Percentiles rank a stretch among this genome's conserved stretches.
Conservation (phyloP, 2,113 vertebrate genomes). For the Burhinus oedicnemus region DNA sequence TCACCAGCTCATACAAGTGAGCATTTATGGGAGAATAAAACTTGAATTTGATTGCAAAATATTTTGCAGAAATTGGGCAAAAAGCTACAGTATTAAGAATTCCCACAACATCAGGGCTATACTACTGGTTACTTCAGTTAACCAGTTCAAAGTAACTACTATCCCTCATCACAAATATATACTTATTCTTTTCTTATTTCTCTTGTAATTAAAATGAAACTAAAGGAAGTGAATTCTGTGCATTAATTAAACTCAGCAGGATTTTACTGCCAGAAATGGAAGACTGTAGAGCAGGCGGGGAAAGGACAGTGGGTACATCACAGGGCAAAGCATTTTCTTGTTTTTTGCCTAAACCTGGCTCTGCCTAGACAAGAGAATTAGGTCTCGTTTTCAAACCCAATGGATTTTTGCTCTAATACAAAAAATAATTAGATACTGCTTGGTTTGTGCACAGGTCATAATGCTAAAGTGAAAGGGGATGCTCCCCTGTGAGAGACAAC, state of each 20-base stretch:
- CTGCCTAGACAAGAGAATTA: background rate
- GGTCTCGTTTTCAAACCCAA: background rate
- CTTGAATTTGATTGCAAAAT: background rate
- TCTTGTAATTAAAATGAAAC: background rate
- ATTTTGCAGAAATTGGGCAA: background rate
- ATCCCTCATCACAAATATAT: background rate
- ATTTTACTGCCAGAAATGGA: background rate
- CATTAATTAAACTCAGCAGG: background rate
- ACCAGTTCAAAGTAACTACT: background rate
- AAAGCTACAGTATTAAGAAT: background rate
- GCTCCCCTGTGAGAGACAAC: background rate
- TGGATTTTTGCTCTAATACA: background rate
- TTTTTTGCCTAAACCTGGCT: background rate
- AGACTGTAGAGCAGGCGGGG: accelerated
- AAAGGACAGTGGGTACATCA: background rate
- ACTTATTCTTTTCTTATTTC: background rate
- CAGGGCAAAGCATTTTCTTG: background rate
- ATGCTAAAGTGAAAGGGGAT: background rate
- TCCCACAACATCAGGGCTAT: background rate
- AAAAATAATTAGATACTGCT: background rate
- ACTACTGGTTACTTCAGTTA: background rate
- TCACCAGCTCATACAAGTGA: background rate
- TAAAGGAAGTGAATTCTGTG: background rate
- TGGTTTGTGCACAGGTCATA: background rate
- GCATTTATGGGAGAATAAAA: background rate